Evolutionary conservation across 1,140 invertebrate genomes (phyloP), one percentile per base, ranked within the genome.

Genomic region (Conopomorpha cramerella): DNA sequence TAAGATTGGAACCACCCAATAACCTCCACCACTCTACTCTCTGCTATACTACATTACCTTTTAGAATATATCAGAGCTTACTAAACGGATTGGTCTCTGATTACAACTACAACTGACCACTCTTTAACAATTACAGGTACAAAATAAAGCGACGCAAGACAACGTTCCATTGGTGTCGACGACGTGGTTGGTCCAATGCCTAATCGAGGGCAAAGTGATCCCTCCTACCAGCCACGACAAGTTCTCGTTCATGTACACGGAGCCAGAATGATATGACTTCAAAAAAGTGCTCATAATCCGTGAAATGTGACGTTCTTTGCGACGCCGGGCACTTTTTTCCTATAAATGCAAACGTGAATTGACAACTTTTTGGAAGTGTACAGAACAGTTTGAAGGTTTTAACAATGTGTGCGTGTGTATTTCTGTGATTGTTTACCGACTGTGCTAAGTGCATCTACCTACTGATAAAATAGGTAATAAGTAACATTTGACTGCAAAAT

Each of bases 111-210:
- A n/a, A n/a, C n/a, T n/a, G n/a, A n/a, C n/a, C n/a, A n/a, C n/a
- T n/a, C n/a, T n/a, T n/a, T n/a, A n/a, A n/a, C n/a, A n/a, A n/a
- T n/a, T n/a, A n/a, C n/a, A n/a, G n/a, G n/a, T 82, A 1, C 55
- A 80, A 12, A 64, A 79, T 12, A 82, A 80, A 45, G 81, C 82
- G 0, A 67, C 53, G 16, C 50, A 76, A 12, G 77, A 79, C 42
- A 61, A 72, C 28, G 78, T 83, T 23, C 82, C 83, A 0, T 39
- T 84, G 2, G 74, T 84, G 0, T 82, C 82, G 2, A 81, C 80
- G 0, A 72, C 67, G 1, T 85, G 83, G 83, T 53, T 84, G 2
- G 55, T 80, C 3, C 82, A 85, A 30, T 81, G 81, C 49, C 63
- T 85, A 19, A 81, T 84, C 17, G 77, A 82, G 43, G 81, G 77